Evolutionary conservation across 2,797 vertebrate genomes (phyloP).

Genomic region (Halcyon badia): DNA sequence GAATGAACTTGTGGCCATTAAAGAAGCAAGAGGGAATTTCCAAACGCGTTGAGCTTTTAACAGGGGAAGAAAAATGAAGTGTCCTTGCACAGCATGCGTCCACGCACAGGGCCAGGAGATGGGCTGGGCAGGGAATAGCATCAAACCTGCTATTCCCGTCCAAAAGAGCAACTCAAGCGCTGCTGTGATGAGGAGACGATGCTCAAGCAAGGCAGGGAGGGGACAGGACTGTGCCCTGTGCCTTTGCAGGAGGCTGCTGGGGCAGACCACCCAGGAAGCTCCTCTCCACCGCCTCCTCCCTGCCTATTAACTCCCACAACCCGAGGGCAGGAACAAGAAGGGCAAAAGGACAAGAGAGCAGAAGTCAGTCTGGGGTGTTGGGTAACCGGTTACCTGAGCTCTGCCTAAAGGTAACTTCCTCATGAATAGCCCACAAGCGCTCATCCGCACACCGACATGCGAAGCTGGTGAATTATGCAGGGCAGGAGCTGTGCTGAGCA

Average conservation of each 20-base stretch:
- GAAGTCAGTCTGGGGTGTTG: constrained; percentile 64
- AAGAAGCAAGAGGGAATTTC: neutral
- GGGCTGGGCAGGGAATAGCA: fast-evolving
- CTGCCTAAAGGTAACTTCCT: constrained; percentile 72
- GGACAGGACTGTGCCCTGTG: neutral
- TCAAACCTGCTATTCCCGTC: neutral
- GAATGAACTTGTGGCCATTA: fast-evolving
- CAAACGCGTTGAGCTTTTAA: neutral
- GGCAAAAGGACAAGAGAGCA: constrained; percentile 77
- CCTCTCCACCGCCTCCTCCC: neutral
- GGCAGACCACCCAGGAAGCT: constrained; percentile 42
- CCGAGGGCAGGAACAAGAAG: neutral
- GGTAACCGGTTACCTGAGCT: constrained; percentile 75
- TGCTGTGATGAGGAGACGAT: fast-evolving
- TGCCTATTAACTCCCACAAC: neutral
- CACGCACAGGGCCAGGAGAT: fast-evolving
- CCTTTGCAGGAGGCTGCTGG: neutral
- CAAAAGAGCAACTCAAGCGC: fast-evolving
- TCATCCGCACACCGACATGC: neutral
- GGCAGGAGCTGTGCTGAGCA: constrained; percentile 31
- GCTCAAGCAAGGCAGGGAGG: neutral
- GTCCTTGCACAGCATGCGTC: fast-evolving
- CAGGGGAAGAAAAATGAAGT: neutral
- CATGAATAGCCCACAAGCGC: constrained; percentile 69
- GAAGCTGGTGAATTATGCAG: constrained; percentile 78